These are phyloP conservation scores for Oxygymnocypris stewartii DNA, from an alignment of 2,113 vertebrate genomes.

Conservation along the genomic window DNA sequence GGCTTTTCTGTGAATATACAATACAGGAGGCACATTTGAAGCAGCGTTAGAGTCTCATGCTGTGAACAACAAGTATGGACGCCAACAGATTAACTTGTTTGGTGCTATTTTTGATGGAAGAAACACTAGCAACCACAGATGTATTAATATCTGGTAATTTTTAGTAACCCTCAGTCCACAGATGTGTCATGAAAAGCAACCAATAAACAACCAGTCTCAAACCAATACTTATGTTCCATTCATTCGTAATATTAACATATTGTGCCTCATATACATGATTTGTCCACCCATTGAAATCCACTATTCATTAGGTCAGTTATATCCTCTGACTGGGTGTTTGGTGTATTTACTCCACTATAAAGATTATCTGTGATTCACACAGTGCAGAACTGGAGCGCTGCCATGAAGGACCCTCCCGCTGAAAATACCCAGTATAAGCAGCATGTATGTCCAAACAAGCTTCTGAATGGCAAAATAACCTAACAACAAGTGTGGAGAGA, in stretches of 20 bases:
- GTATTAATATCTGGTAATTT: background rate
- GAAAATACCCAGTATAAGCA: background rate
- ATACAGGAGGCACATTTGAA: background rate
- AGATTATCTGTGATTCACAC: conserved; percentile 9
- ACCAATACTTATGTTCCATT: background rate
- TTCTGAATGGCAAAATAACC: background rate
- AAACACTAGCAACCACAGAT: background rate
- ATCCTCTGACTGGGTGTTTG: background rate
- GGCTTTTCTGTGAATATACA: background rate
- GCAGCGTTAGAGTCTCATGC: background rate
- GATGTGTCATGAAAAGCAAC: background rate
- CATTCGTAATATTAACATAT: background rate
- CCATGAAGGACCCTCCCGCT: background rate
- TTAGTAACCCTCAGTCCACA: background rate
- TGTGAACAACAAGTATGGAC: background rate
- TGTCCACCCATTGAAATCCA: background rate
- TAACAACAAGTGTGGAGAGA: background rate
- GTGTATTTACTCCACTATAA: background rate
- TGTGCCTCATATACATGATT: background rate
- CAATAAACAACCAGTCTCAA: background rate
- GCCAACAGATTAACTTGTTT: background rate
- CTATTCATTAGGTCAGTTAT: background rate
- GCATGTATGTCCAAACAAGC: background rate
- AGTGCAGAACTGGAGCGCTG: background rate
- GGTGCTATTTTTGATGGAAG: background rate